A percentile compares a stretch with the other conserved stretches of the same genome.
Conservation (phyloP, 2,888 invertebrate genomes). For the Cordylochernes scorpioides region DNA sequence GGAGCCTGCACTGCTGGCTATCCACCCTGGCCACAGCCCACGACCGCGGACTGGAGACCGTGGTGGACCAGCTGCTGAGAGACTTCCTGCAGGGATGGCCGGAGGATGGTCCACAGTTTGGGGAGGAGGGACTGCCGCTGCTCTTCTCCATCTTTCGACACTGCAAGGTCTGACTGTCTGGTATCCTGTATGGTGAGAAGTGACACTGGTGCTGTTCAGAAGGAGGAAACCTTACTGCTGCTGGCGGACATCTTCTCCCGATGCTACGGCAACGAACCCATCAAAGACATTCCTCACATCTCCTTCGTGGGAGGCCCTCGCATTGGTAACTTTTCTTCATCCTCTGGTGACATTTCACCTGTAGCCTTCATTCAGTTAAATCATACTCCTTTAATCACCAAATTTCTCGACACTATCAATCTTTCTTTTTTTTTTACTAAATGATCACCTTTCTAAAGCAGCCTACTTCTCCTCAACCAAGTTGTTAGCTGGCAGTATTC, state of each 20-base stretch:
- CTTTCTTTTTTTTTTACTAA: too few species aligned
- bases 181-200: not conserved
- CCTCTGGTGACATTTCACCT: conserved; percentile 16
- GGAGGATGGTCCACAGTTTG: conserved; percentile 61
- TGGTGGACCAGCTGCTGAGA: conserved; percentile 61
- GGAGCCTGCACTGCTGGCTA: conserved; percentile 82
- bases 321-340: conserved; percentile 24
- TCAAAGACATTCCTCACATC: conserved; percentile 19
- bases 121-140: conserved; percentile 62
- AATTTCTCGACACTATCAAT: too few species aligned
- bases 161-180: conserved; percentile 38
- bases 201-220: conserved; percentile 27
- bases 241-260: conserved; percentile 68
- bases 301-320: conserved; percentile 32
- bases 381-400: too few species aligned
- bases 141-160: conserved; percentile 66
- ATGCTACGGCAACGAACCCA: conserved; percentile 60
- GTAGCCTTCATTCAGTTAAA: too few species aligned
- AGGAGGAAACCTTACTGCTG: conserved; percentile 59
- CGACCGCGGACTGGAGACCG: conserved; percentile 48
- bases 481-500: too few species aligned
- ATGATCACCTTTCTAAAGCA: too few species aligned
- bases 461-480: too few species aligned
- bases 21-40: conserved; percentile 61
- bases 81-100: conserved; percentile 72